phyloP scores from a whole-genome alignment of 2,888 invertebrate species.

The Athetis lepigone region DNA sequence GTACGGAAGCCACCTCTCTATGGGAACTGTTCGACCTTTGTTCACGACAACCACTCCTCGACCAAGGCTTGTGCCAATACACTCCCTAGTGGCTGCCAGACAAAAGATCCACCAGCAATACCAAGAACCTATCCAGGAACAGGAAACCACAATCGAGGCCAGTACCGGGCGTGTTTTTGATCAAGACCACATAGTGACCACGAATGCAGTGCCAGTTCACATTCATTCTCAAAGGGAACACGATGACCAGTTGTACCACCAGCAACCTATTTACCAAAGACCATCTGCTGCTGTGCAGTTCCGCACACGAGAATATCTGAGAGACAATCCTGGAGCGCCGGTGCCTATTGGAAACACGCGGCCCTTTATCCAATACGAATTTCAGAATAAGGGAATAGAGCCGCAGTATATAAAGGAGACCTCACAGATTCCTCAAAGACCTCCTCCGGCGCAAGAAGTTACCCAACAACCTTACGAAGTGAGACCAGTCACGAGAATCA shows the following conservation, averaged over 20 bases:
- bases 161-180: slow-evolving; percentile 89
- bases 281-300: slow-evolving; percentile 82
- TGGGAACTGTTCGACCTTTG: slow-evolving; percentile 92
- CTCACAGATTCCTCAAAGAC: slow-evolving; percentile 68
- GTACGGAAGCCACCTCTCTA: slow-evolving; percentile 92
- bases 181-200: slow-evolving; percentile 86
- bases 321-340: slow-evolving; percentile 87
- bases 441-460: slow-evolving; percentile 75
- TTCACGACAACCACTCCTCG: slow-evolving; percentile 92
- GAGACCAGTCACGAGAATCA: slow-evolving; percentile 83
- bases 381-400: slow-evolving; percentile 87
- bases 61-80: slow-evolving; percentile 89
- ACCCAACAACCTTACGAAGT: slow-evolving; percentile 80
- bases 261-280: slow-evolving; percentile 82
- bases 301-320: slow-evolving; percentile 85
- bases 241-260: slow-evolving; percentile 82
- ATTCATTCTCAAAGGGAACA: slow-evolving; percentile 85
- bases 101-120: slow-evolving; percentile 87
- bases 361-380: slow-evolving; percentile 87
- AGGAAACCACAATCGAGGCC: slow-evolving; percentile 87
- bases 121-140: slow-evolving; percentile 80
- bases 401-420: slow-evolving; percentile 82
- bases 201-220: slow-evolving; percentile 90
- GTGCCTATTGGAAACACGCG: slow-evolving; percentile 89
- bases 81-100: slow-evolving; percentile 86